These are phyloP conservation scores for Eriocheir sinensis DNA, from an alignment of 1,140 invertebrate genomes.

Conservation along the genomic window DNA sequence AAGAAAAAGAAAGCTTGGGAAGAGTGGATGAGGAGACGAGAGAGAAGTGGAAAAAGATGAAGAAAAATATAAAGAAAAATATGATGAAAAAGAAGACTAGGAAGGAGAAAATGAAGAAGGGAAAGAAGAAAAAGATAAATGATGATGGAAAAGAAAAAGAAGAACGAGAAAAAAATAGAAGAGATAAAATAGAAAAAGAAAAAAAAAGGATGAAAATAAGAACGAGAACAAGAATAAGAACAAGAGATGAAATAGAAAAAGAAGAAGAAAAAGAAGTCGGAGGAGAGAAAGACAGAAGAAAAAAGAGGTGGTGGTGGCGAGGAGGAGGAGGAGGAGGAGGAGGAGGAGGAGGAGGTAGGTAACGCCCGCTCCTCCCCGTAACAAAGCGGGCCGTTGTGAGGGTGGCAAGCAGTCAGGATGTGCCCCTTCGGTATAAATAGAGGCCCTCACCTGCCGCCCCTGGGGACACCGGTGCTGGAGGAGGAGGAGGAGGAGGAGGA, in stretches of 20 bases:
- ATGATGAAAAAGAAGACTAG: no score
- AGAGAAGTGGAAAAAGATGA: no score
- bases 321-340: slow-evolving; percentile 8
- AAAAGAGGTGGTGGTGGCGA: not conserved
- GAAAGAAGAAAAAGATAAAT: no score
- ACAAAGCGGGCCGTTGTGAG: not conserved
- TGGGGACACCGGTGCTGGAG: not conserved
- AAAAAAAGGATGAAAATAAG: no score
- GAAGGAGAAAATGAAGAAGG: no score
- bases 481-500: no score
- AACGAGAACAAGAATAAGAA: no score
- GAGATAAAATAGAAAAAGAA: no score
- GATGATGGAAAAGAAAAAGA: no score
- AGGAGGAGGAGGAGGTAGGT: not conserved
- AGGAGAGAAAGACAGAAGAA: not conserved
- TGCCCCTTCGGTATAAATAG: not conserved
- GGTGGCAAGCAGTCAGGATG: not conserved
- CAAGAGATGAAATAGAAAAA: not conserved
- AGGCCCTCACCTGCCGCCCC: not conserved
- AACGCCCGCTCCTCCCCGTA: not conserved
- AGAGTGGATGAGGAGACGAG: not conserved
- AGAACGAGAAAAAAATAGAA: no score
- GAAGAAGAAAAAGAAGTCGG: not conserved
- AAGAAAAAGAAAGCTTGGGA: not conserved
- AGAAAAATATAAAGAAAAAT: no score